phyloP scores from a whole-genome alignment of 1,140 invertebrate genomes.

The Propsilocerus akamusi region DNA sequence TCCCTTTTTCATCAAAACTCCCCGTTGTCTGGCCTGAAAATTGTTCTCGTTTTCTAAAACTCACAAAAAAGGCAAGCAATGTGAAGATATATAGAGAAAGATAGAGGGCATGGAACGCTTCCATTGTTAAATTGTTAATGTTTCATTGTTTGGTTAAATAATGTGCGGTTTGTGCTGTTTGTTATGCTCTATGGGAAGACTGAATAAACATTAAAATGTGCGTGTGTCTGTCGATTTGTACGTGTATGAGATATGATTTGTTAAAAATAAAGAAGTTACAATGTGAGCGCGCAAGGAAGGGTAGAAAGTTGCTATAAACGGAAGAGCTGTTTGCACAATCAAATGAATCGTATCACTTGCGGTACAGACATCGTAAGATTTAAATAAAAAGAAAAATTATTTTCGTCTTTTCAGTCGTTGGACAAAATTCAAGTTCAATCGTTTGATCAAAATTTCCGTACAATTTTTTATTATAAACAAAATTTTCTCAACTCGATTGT shows the following conservation, averaged over 20 bases:
- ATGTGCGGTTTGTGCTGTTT: constrained; percentile 1
- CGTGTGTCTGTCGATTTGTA: background rate
- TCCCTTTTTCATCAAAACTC: no score
- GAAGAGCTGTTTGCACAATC: background rate
- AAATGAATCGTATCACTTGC: background rate
- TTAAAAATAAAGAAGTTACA: no score
- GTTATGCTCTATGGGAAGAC: background rate
- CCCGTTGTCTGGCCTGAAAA: no score
- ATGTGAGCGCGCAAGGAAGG: background rate
- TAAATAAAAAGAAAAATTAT: no score
- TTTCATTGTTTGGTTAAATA: constrained; percentile 2
- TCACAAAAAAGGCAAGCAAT: background rate
- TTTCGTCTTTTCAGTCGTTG: no score
- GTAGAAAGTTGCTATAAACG: background rate
- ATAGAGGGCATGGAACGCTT: background rate
- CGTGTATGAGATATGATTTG: no score
- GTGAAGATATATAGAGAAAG: background rate
- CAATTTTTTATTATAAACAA: no score
- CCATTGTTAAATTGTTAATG: background rate
- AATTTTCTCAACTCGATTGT: no score
- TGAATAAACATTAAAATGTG: constrained; percentile 1
- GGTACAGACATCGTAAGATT: no score
- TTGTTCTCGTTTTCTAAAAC: background rate
- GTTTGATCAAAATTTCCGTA: no score
- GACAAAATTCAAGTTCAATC: no score